A percentile compares a stretch with the other conserved stretches of the same genome.
phyloP scores from a whole-genome alignment of 1,140 invertebrate genomes.

The Hylaeus volcanicus region DNA sequence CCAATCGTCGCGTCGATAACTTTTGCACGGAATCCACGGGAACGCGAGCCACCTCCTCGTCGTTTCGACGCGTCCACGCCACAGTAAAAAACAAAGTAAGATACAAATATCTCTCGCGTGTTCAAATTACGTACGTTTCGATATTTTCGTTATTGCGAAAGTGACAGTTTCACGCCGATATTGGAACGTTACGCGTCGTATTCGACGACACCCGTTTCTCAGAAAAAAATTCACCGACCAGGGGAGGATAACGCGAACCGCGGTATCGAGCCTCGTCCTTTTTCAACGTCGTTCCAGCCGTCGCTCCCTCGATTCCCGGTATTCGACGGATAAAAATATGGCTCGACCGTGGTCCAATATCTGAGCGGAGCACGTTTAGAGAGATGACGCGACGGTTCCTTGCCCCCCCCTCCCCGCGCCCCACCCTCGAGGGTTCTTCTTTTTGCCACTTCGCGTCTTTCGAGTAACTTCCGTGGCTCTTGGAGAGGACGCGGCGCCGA shows the following conservation, averaged over 20 bases:
- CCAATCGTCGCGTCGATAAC: slow-evolving; percentile 10
- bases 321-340: slow-evolving; percentile 31
- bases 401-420: too few species aligned
- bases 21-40: slow-evolving; percentile 15
- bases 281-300: not conserved
- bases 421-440: not conserved
- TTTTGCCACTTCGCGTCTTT: slow-evolving; percentile 14
- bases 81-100: too few species aligned
- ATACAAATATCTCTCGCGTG: too few species aligned
- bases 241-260: slow-evolving; percentile 1
- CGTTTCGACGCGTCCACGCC: too few species aligned
- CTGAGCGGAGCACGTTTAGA: slow-evolving; percentile 27
- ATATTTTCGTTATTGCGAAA: too few species aligned
- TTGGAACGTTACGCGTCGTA: too few species aligned
- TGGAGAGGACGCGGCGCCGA: not conserved
- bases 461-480: slow-evolving; percentile 23
- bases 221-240: not conserved
- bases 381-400: slow-evolving; percentile 4
- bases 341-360: slow-evolving; percentile 14
- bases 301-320: slow-evolving; percentile 1
- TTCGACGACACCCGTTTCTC: too few species aligned
- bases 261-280: not conserved
- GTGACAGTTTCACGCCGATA: too few species aligned
- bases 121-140: too few species aligned
- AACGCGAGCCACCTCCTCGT: too few species aligned